Evolutionary conservation across 2,113 vertebrate genomes (phyloP).

Genomic region (Galeopterus variegatus): DNA sequence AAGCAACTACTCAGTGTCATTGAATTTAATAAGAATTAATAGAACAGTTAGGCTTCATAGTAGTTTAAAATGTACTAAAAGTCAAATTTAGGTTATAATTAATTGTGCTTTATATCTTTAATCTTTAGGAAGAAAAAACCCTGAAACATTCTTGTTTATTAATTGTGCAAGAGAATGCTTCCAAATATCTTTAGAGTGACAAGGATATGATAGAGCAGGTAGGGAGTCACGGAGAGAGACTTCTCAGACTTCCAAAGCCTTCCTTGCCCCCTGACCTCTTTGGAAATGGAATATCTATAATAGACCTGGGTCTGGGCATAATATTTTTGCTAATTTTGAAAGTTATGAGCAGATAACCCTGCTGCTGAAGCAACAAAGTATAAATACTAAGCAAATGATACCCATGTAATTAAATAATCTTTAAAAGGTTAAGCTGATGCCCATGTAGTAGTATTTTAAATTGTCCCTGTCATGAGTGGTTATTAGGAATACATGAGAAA

Average conservation of each 20-base stretch:
- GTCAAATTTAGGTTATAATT: not conserved
- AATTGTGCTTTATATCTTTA: not conserved
- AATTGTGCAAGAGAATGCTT: not conserved
- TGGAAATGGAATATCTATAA: not conserved
- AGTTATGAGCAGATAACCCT: not conserved
- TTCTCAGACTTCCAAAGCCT: no score
- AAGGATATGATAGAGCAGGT: not conserved
- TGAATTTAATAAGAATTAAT: not conserved
- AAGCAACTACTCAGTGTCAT: not conserved
- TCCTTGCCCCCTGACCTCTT: not conserved
- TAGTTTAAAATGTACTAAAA: not conserved
- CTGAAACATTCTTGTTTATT: not conserved
- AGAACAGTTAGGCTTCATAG: not conserved
- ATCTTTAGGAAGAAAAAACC: not conserved
- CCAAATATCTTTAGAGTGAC: accelerated
- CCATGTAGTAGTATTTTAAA: not conserved
- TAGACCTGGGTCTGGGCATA: not conserved
- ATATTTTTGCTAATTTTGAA: not conserved
- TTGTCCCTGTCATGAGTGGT: not conserved
- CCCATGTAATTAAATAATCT: not conserved
- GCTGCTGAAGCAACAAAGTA: not conserved
- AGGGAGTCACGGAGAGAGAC: accelerated
- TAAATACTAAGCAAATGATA: not conserved
- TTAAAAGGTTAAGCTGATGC: not conserved
- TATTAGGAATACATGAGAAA: not conserved